Evolutionary conservation across 2,113 vertebrate genomes (phyloP), one percentile per base, ranked within the genome.

Genomic region (Asarcornis scutulata): DNA sequence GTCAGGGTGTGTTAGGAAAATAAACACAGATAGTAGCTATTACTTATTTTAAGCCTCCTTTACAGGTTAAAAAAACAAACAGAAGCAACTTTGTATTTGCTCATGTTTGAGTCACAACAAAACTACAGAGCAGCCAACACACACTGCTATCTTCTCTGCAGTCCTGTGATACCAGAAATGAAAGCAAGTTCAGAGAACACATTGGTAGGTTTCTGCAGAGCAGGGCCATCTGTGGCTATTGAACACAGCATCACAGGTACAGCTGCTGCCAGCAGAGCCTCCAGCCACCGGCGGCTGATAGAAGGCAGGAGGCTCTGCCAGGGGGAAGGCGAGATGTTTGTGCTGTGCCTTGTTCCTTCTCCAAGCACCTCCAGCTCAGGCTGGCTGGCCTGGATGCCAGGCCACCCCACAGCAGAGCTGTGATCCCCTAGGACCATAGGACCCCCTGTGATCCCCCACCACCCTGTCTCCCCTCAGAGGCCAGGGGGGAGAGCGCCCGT

Each of bases 71-170:
- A 32, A 62, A 40, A 8, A 52, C 31, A 52, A 26, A 23, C 4
- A 91, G 60, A 84, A 56, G 9, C 31, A 90, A 52, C 29, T 80
- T 59, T 3, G 1, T 62, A 80, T 40, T 73, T 62, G 7, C 6
- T 78, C 21, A 22, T 3, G 3, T 82, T 66, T 75, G 53, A 72
- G 12, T 46, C 44, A 18, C 9, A 88, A 40, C 16, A 82, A 77
- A 91, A 67, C 40, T 9, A 86, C 7, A 63, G 17, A 74, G 17
- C 2, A 73, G 14, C 16, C 31, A 74, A 38, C 11, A 42, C 2
- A 16, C 0, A 0, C 22, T 2, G 1, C 44, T 1, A 88, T 40
- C 10, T 9, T 68, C 42, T 26, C 48, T 26, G 38, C 0, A 0
- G 26, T 80, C 55, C 50, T 42, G 7, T 20, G 26, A 59, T 17